Percentiles rank a stretch among this genome's conserved stretches.
Conservation (phyloP, 2,797 vertebrate genomes). For the Dallia pectoralis region DNA sequence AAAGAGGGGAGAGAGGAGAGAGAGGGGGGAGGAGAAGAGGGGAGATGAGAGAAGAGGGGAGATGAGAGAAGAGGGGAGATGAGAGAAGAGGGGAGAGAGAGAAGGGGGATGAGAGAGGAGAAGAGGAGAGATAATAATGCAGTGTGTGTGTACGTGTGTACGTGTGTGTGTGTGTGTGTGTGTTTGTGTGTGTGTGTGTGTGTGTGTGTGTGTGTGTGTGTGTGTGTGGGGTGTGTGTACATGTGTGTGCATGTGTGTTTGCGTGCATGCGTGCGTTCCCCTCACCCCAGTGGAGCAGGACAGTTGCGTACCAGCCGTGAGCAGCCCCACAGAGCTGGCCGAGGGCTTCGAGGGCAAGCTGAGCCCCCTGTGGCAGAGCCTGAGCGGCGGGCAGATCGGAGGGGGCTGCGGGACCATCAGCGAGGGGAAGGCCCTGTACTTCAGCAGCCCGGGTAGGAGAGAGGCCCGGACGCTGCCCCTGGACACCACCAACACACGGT, state of each 20-base stretch:
- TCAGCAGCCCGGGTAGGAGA: constrained; percentile 87
- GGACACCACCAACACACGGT: constrained; percentile 95
- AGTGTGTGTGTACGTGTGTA: not conserved
- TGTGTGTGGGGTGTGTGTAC: not conserved
- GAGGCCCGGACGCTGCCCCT: constrained; percentile 89
- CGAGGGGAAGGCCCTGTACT: constrained; percentile 92
- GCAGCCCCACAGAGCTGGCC: constrained; percentile 89
- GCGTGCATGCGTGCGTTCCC: constrained; percentile 25
- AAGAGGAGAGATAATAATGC: too few species aligned
- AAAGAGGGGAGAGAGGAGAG: too few species aligned
- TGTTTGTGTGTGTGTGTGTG: not conserved
- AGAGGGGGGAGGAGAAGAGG: not conserved
- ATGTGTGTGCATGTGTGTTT: constrained; percentile 13
- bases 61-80: too few species aligned
- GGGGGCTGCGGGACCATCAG: constrained; percentile 90
- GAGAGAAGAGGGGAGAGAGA: not conserved
- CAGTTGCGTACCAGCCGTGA: constrained; percentile 87
- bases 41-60: too few species aligned
- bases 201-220: not conserved
- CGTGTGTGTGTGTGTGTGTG: not conserved
- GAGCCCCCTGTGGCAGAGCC: constrained; percentile 92
- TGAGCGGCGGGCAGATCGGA: constrained; percentile 88
- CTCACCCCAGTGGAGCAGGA: constrained; percentile 84
- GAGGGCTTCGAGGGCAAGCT: constrained; percentile 97
- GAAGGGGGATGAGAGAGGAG: too few species aligned